A percentile compares a stretch with the other conserved stretches of the same genome.
These are phyloP conservation scores for Spisula subtruncata DNA, from an alignment of 2,888 invertebrate species.

Conservation along the genomic window DNA sequence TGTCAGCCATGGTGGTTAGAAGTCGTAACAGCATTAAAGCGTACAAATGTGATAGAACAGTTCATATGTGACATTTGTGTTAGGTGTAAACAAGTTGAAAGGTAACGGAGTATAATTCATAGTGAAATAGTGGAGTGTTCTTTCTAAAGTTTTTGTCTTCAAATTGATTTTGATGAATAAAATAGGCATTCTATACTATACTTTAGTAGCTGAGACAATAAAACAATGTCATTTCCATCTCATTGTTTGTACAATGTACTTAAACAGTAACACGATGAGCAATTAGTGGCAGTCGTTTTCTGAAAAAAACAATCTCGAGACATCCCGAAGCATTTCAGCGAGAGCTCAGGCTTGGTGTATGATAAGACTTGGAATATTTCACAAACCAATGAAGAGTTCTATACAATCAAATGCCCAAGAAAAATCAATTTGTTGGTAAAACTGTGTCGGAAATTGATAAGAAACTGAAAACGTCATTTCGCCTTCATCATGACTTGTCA, in stretches of 20 bases:
- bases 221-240: too few relatives aligned
- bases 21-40: too few relatives aligned
- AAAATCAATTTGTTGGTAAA: conserved; percentile 27
- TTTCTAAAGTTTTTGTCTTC: too few relatives aligned
- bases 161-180: too few relatives aligned
- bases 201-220: too few relatives aligned
- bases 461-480: neutral
- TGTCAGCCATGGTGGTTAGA: too few relatives aligned
- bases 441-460: conserved; percentile 28
- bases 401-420: neutral
- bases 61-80: too few relatives aligned
- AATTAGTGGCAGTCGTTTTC: neutral
- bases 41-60: too few relatives aligned
- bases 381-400: neutral
- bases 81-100: too few relatives aligned
- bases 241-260: neutral
- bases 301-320: neutral
- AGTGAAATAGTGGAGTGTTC: too few relatives aligned
- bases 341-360: neutral
- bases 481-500: neutral
- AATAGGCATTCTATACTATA: too few relatives aligned
- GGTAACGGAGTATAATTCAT: too few relatives aligned
- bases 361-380: neutral
- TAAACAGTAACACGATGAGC: neutral
- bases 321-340: neutral